A percentile compares a stretch with the other conserved stretches of the same genome.
Conservation (phyloP, 2,888 invertebrate genomes). For the Netelia melanura region DNA sequence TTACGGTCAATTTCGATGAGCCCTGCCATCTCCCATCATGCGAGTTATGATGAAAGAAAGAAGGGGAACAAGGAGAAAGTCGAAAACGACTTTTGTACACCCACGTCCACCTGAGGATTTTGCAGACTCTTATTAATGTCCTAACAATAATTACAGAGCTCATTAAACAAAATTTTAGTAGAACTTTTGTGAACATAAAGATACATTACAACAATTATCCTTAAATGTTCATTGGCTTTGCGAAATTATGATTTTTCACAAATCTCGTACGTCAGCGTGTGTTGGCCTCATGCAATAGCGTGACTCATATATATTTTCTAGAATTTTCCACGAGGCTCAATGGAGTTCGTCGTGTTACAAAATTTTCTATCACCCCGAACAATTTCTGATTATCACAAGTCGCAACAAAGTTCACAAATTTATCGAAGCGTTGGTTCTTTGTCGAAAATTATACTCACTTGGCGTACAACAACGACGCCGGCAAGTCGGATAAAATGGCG, state of each 20-base stretch:
- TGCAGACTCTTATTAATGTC: neutral
- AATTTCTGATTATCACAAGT: neutral
- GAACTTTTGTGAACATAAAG: neutral
- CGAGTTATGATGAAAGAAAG: neutral
- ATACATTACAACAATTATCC: neutral
- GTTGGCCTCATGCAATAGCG: too few species aligned
- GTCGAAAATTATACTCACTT: neutral
- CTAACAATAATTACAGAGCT: neutral
- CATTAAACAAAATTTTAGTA: neutral
- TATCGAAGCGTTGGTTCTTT: too few species aligned
- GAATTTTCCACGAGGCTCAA: neutral
- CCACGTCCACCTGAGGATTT: constrained; percentile 30
- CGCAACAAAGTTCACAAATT: too few species aligned
- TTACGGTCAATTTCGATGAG: constrained; percentile 5
- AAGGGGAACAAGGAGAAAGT: neutral
- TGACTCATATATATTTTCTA: too few species aligned
- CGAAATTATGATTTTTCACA: neutral
- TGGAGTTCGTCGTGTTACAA: neutral
- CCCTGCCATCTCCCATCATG: too few species aligned
- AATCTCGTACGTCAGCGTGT: neutral
- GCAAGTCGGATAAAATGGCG: constrained; percentile 65
- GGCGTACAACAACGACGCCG: constrained; percentile 58
- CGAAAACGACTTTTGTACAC: neutral
- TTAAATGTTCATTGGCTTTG: constrained; percentile 1
- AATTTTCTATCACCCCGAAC: neutral